Evolutionary conservation across 2,113 vertebrate species (phyloP).

Genomic region (Actinemys pallida): DNA sequence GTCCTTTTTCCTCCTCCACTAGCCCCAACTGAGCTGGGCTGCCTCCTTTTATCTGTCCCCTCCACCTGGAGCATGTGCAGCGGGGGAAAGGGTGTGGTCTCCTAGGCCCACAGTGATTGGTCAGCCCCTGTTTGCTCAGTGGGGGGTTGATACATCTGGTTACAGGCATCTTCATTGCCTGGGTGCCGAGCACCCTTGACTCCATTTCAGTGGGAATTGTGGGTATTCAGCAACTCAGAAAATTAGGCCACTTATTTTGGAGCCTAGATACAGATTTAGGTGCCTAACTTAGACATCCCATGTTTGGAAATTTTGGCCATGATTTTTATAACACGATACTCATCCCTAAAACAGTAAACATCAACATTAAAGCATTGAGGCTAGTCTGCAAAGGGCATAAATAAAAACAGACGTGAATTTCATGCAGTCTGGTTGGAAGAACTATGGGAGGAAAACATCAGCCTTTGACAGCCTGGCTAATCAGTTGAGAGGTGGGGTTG

Average conservation of each 20-base stretch:
- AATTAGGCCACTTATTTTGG: slow-evolving; percentile 63
- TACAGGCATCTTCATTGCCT: background rate
- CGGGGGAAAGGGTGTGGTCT: no score
- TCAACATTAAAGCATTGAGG: background rate
- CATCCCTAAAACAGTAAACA: background rate
- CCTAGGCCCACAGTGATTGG: no score
- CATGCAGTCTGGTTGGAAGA: background rate
- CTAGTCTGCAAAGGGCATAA: background rate
- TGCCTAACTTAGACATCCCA: background rate
- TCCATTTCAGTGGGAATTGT: background rate
- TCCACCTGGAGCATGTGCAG: no score
- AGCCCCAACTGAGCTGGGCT: no score
- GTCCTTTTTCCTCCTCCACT: no score
- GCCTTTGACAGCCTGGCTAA: background rate
- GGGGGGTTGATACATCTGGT: background rate
- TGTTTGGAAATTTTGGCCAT: background rate
- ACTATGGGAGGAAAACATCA: background rate
- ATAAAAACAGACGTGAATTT: background rate
- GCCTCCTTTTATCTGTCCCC: no score
- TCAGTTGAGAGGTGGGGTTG: background rate
- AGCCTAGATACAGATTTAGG: slow-evolving; percentile 64
- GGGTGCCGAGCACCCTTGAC: background rate
- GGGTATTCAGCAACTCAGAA: slow-evolving; percentile 44
- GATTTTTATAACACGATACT: accelerated
- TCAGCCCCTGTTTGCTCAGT: no score